A percentile compares a stretch with the other conserved stretches of the same genome.
These are phyloP conservation scores for Diploptera punctata DNA, from an alignment of 2,888 invertebrate genomes.

Conservation along the genomic window DNA sequence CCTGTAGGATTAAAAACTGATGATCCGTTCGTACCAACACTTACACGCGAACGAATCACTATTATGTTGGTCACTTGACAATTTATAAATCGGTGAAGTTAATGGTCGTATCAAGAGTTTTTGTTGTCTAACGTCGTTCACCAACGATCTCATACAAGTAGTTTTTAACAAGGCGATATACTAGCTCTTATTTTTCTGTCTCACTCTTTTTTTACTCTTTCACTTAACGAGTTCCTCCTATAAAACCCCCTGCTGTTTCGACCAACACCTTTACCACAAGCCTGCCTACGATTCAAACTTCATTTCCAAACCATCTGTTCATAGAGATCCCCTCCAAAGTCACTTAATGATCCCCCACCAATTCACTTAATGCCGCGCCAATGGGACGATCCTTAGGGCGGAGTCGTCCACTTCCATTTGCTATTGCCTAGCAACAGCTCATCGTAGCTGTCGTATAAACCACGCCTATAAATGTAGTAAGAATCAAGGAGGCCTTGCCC, in stretches of 20 bases:
- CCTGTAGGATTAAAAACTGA: too few relatives aligned
- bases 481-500: neutral
- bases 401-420: neutral
- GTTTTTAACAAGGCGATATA: too few relatives aligned
- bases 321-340: neutral
- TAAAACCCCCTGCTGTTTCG: neutral
- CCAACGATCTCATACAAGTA: too few relatives aligned
- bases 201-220: neutral
- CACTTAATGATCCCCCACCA: neutral
- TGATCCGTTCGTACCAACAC: too few relatives aligned
- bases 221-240: neutral
- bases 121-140: too few relatives aligned
- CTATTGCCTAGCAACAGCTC: slow-evolving; percentile 21
- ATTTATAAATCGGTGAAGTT: too few relatives aligned
- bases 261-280: neutral
- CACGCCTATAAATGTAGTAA: neutral
- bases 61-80: too few relatives aligned
- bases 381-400: neutral
- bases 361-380: neutral
- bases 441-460: neutral
- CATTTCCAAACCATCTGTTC: neutral
- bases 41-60: too few relatives aligned
- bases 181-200: neutral
- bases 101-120: too few relatives aligned
- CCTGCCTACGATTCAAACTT: neutral